A percentile compares a stretch with the other conserved stretches of the same genome.
Conservation (phyloP, 1,140 invertebrate species). For the Sinonovacula constricta region DNA sequence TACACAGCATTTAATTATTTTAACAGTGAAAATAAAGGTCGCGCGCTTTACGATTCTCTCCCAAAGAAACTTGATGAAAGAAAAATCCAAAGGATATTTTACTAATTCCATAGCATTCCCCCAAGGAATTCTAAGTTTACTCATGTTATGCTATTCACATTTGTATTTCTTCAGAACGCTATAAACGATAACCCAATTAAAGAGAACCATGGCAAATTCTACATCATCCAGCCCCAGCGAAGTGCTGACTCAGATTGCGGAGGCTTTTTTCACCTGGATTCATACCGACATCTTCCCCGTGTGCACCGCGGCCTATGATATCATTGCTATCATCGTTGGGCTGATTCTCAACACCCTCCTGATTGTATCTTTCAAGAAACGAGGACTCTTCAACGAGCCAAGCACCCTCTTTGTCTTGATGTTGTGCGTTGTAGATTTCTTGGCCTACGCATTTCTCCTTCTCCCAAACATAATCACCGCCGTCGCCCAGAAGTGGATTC, state of each 20-base stretch:
- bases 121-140: no score
- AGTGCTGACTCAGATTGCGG: neutral
- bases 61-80: no score
- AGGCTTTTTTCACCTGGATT: constrained; percentile 27
- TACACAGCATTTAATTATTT: no score
- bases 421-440: constrained; percentile 9
- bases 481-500: constrained; percentile 12
- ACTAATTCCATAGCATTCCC: no score
- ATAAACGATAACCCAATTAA: no score
- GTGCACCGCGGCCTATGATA: constrained; percentile 23
- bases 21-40: no score
- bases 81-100: no score
- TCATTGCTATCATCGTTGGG: constrained; percentile 31
- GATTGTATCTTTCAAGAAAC: constrained; percentile 23
- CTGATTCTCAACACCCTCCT: constrained; percentile 28
- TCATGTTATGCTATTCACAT: no score
- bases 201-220: constrained; percentile 6
- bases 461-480: constrained; percentile 33
- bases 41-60: no score
- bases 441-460: constrained; percentile 27
- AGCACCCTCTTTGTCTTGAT: constrained; percentile 24
- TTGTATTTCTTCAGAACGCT: no score
- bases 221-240: neutral
- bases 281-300: constrained; percentile 36
- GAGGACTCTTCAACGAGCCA: constrained; percentile 30